Base-by-base conservation (phyloP, 2,888 invertebrate genomes). In the Yponomeuta evonymella region DNA sequence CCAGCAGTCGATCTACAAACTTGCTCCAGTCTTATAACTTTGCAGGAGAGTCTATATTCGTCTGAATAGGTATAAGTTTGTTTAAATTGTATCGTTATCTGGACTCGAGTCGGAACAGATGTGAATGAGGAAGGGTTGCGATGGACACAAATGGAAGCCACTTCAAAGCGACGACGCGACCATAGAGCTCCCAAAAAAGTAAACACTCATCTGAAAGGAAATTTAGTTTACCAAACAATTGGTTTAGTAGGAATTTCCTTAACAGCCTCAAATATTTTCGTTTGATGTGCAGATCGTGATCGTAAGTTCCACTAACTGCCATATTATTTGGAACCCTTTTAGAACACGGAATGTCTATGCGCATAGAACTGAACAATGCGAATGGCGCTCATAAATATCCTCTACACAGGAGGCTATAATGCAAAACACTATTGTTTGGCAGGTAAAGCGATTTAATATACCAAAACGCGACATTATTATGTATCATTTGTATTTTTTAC, bases 101-200 rank as follows among this genome's bases (percentile, higher is more conserved):
- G 51, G 66, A 69, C 69, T 63, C 23, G 64, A 64, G 33, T 64
- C 68, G 69, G 82, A 77, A 73, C 81, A 84, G 83, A 84, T 82
- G 81, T 76, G 76, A 76, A 76, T 77, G 51, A 33, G 77, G 81
- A 88, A 87, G 90, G 89, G 89, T 89, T 89, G 83, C 79, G 80
- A 84, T 80, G 82, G 82, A 83, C 84, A 85, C 82, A 85, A 84
- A 87, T 87, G 84, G 82, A 85, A 84, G 81, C 89, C 90, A 89
- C 90, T 90, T 90, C 89, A 90, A 89, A 88, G 83, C 79, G 81
- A 11, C 79, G 81, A 11, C 36, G 70, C 68, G 72, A 51, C 80
- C 79, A 74, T 79, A 80, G 81, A 81, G 79, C 82, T 80, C 78
- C 82, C 83, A 82, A 85, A 85, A 86, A 84, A 88, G 88, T 84